Base-by-base conservation (phyloP, 2,888 invertebrate genomes). In the Lamellibrachia satsuma region DNA sequence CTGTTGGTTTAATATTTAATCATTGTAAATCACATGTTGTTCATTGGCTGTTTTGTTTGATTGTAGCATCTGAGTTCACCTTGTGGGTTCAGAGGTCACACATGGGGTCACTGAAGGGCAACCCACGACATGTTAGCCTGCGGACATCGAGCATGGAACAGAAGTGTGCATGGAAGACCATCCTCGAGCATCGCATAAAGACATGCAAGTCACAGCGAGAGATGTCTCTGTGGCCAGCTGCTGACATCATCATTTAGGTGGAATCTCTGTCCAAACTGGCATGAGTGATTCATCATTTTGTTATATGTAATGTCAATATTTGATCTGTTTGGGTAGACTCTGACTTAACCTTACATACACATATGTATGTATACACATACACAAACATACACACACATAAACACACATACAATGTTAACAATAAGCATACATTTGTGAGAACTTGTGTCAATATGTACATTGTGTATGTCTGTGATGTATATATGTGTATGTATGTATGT, bases 91-190 rank as follows among this genome's bases (percentile, higher is more conserved):
- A 75, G 75, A 75, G 75, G 75, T 75, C 75, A 75, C 75, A 75
- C 75, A 75, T 22, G 2, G n/a, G 75, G 75, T 75, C 75, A 15
- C 6, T 75, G 75, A 75, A 4, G 22, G 75, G 75, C 4, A n/a
- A 75, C 15, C 11, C n/a, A n/a, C 75, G 75, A 75, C 75, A 15
- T 75, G 75, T 75, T 3, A 75, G 22, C 22, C 75, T 75, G 22
- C 75, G 22, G 22, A 75, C 22, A 22, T 22, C 75, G 22, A 75
- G 22, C 75, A 75, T 75, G 75, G 75, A 75, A 75, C 75, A 75
- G 75, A 75, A 75, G 75, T 75, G 75, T 75, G 75, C 75, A 75
- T 75, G 75, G 75, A 75, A 75, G n/a, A 75, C 75, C n/a, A 75
- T 75, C 75, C 75, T 75, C 22, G 75, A 75, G 75, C 75, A 75